Base-by-base conservation (phyloP, 2,888 invertebrate species). In the Pogonocherus hispidulus region DNA sequence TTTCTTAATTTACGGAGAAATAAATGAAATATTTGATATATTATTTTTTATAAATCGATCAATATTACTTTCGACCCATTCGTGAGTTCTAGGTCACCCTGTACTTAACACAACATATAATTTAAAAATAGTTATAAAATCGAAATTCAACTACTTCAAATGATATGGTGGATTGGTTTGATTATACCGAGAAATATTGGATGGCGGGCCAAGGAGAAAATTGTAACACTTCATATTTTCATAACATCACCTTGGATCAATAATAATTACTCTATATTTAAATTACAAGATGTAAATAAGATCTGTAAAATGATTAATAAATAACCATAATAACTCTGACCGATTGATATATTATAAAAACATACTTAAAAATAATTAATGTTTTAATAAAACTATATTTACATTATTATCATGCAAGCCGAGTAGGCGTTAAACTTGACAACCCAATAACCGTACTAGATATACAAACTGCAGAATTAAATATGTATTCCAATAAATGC, bases 301-400 rank as follows among this genome's bases (percentile, higher is more conserved):
- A 41, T 2, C 41, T n/a, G 41, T n/a, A 14, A 41, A n/a, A 41
- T 14, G 41, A 4, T 41, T n/a, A 41, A 41, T 41, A 41, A 41
- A 41, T 41, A 41, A 41, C 41, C 5, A 14, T 16, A 41, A 41
- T 16, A 5, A 6, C 41, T 8, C 5, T 41, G 41, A 41, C 14
- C 35, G 54, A 54, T 35, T 35, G 32, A 54, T 18, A 32, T 35
- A 32, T 18, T n/a, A 32, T 35, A 18, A 4, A 16, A 35, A 35
- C 54, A 54, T 19, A 54, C 35, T 35, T 32, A 32, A 18, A 35
- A 54, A 8, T 35, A 35, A 54, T 54, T 35, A 54, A 35, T 11
- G 16, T 16, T 9, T 54, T 54, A 35, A 51, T 23, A 23, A 27
- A 32, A 56, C 44, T 44, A 20, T 44, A 46, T 46, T 59, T 59